These are phyloP conservation scores for Cynoglossus semilaevis DNA, from an alignment of 2,113 vertebrate species.

Conservation along the genomic window DNA sequence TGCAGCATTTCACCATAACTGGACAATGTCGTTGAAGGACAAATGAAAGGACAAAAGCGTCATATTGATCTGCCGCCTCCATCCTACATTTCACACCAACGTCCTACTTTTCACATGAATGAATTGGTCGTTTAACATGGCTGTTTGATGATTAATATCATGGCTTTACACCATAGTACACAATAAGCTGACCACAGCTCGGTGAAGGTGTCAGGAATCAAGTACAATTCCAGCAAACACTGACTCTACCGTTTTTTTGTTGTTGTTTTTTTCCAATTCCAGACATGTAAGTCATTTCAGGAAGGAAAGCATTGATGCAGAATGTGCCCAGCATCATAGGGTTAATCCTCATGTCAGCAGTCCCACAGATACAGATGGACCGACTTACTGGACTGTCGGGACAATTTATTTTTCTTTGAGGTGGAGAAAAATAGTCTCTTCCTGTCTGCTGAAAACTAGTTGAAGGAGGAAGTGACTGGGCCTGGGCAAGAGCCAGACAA, in stretches of 20 bases:
- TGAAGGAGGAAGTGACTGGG: not conserved
- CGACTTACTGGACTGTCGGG: conserved; percentile 37
- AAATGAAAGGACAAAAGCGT: conserved; percentile 15
- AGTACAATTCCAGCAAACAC: conserved; percentile 2
- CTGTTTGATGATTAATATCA: conserved; percentile 17
- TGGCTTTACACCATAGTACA: not conserved
- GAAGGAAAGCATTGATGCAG: conserved; percentile 31
- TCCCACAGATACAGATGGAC: conserved; percentile 64
- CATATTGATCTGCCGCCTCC: conserved; percentile 12
- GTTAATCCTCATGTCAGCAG: conserved; percentile 57
- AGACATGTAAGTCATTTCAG: conserved; percentile 20
- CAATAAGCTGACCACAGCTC: not conserved
- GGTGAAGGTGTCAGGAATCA: too few relatives aligned
- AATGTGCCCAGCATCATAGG: conserved; percentile 48
- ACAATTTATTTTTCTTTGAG: conserved; percentile 5
- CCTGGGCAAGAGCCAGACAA: conserved; percentile 17
- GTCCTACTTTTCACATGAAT: conserved; percentile 21
- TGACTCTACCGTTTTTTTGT: conserved; percentile 11
- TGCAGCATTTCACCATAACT: conserved; percentile 9
- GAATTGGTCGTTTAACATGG: conserved; percentile 5
- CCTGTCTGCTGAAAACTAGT: conserved; percentile 5
- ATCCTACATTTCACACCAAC: too few relatives aligned
- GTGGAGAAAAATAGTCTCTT: not conserved
- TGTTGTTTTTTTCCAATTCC: conserved; percentile 9
- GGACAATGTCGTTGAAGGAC: conserved; percentile 4